A percentile compares a stretch with the other conserved stretches of the same genome.
Conservation (phyloP, 2,797 vertebrate species). For the Cottoperca gobio region DNA sequence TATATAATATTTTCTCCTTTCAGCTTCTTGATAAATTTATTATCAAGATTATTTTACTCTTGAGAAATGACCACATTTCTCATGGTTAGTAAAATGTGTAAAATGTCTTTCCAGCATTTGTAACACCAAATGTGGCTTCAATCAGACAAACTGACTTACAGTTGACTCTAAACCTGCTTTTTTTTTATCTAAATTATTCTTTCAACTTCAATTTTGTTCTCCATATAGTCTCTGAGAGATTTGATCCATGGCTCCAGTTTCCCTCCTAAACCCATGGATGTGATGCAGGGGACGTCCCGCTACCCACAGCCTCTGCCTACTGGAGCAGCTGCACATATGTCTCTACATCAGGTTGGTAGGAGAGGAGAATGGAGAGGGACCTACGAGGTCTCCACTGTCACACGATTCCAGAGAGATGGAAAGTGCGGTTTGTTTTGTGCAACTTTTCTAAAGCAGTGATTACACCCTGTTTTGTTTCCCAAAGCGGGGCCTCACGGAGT, state of each 20-base stretch:
- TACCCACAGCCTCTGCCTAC: slow-evolving; percentile 73
- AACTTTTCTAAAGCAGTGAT: background rate
- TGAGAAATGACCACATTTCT: background rate
- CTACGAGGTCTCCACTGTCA: background rate
- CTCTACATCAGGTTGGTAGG: slow-evolving; percentile 79
- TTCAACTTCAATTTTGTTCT: slow-evolving; percentile 11
- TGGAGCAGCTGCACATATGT: slow-evolving; percentile 66
- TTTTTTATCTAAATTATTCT: background rate
- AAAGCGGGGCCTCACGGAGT: slow-evolving; percentile 78
- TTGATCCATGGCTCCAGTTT: slow-evolving; percentile 78
- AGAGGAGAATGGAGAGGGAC: background rate
- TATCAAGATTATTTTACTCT: background rate
- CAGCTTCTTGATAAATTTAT: background rate
- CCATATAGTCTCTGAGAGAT: slow-evolving; percentile 80
- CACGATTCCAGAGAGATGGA: background rate
- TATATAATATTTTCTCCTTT: background rate
- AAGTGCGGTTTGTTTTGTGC: background rate
- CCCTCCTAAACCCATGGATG: slow-evolving; percentile 77
- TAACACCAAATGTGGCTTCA: background rate
- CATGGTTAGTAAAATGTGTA: background rate
- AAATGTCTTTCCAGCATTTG: background rate
- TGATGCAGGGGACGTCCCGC: slow-evolving; percentile 75
- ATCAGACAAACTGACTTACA: background rate
- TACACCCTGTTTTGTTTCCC: background rate
- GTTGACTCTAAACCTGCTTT: background rate